A percentile compares a stretch with the other conserved stretches of the same genome.
phyloP scores from a whole-genome alignment of 1,140 invertebrate genomes.

The Neodiprion lecontei region DNA sequence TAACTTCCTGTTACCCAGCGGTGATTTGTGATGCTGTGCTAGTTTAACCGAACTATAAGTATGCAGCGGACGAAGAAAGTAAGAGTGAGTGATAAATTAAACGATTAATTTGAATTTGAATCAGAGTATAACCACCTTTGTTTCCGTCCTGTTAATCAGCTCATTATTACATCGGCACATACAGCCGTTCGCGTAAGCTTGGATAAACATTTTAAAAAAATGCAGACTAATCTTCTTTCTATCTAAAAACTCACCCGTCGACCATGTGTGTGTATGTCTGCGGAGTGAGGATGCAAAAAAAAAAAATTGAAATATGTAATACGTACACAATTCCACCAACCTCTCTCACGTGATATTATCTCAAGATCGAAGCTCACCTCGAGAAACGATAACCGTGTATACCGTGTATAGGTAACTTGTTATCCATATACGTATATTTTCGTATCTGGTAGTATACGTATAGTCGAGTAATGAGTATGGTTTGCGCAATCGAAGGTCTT shows the following conservation, averaged over 20 bases:
- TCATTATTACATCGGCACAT: background rate
- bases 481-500: background rate
- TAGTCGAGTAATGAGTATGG: background rate
- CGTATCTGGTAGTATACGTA: too few relatives aligned
- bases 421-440: too few relatives aligned
- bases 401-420: too few relatives aligned
- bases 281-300: background rate
- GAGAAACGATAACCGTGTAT: too few relatives aligned
- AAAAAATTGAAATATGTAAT: background rate
- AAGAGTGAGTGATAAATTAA: constrained; percentile 15
- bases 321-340: background rate
- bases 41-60: background rate
- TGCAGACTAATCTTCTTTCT: background rate
- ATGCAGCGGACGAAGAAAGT: background rate
- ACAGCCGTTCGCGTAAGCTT: background rate
- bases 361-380: too few relatives aligned
- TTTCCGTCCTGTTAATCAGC: constrained; percentile 8
- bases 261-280: background rate
- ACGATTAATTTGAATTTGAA: constrained; percentile 14
- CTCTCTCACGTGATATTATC: too few relatives aligned
- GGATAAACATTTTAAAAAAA: background rate
- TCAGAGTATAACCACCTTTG: constrained; percentile 2
- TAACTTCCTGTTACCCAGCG: background rate
- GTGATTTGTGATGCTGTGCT: constrained; percentile 10
- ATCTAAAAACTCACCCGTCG: background rate